phyloP scores from a whole-genome alignment of 2,797 vertebrate genomes.

The Diceros bicornis region DNA sequence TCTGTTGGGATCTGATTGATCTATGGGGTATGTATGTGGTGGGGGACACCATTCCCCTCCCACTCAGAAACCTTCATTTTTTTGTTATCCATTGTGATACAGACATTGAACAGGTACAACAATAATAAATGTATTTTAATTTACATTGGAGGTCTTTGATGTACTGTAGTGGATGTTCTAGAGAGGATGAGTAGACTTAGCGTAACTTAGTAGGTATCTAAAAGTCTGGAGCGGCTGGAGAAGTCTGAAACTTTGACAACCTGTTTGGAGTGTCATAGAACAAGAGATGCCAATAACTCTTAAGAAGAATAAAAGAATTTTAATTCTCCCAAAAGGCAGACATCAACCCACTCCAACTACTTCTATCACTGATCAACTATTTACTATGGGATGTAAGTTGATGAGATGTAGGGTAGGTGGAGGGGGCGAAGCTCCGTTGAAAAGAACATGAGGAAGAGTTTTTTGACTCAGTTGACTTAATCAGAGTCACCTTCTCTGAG shows the following conservation, averaged over 20 bases:
- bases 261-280: background rate
- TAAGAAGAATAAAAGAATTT: background rate
- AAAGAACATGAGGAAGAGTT: background rate
- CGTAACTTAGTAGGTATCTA: background rate
- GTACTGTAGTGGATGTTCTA: background rate
- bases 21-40: background rate
- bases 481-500: background rate
- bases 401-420: background rate
- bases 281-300: background rate
- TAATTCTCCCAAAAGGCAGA: background rate
- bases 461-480: background rate
- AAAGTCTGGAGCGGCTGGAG: background rate
- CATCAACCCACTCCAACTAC: background rate
- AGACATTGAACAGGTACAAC: background rate
- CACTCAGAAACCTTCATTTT: background rate
- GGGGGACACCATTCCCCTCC: background rate
- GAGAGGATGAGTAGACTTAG: background rate
- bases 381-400: background rate
- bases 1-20: background rate
- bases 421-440: background rate
- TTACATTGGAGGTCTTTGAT: background rate
- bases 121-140: background rate
- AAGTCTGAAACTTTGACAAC: background rate
- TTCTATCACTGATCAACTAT: background rate
- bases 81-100: background rate